Evolutionary conservation across 2,888 invertebrate genomes (phyloP), one percentile per base, ranked within the genome.

Genomic region (Melinaea marsaeus): DNA sequence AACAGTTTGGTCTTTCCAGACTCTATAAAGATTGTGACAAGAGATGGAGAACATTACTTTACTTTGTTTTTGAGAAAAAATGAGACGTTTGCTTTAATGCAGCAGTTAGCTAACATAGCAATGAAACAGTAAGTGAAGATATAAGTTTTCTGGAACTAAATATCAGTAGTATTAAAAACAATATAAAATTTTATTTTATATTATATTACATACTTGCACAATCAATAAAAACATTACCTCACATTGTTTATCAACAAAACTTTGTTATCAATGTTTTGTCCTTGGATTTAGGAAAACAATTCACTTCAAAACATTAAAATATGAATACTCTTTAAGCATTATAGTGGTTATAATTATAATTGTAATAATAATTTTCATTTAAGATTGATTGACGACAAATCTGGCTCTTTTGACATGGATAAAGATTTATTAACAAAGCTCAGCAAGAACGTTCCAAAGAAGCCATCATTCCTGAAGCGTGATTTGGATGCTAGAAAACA

Each of bases 401-500:
- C 96, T 55, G 89, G 88, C 22, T 95, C 95, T 62, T 98, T 97
- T 79, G 95, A 96, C 76, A 96, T 97, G 78, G 98, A 99, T 80
- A 94, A 95, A 75, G 95, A 97, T 57, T 92, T 98, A 57, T 90
- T 97, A 59, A 94, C 94, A 64, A 97, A 98, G 88, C 89, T 96
- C 57, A 95, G 95, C 77, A 97, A 96, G 86, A 97, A 97, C 83
- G 94, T 96, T 69, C 95, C 96, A 66, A 97, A 96, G 84, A 97
- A 97, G 78, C 93, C 95, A 1, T 98, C 99, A 0, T 97, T 98
- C 76, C 90, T 99, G 37, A 97, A 99, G 83, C 92, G 99, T 67
- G 99, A 99, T 85, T 91, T 99, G 71, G 99, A 99, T 82, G 99
- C 99, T 0, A 92, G 98, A 73, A 96, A 97, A 67, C 96, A 98